These are phyloP conservation scores for Luffia ferchaultella DNA, from an alignment of 2,888 invertebrate species.

Conservation along the genomic window DNA sequence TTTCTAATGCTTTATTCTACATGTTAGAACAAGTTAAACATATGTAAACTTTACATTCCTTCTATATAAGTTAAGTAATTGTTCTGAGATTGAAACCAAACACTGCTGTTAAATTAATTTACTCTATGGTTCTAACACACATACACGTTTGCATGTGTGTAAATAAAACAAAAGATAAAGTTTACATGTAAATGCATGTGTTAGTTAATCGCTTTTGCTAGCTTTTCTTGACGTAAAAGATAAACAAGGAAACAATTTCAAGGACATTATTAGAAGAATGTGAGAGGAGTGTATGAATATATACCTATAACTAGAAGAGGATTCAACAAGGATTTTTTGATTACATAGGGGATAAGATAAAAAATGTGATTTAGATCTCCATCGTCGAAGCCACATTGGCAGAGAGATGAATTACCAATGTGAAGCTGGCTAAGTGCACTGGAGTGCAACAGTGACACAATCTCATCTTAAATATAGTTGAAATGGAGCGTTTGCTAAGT, in stretches of 20 bases:
- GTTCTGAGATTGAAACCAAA: no score
- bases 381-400: not conserved
- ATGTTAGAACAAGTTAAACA: no score
- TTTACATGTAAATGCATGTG: not conserved
- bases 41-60: no score
- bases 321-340: not conserved
- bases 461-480: not conserved
- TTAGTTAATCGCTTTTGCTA: not conserved
- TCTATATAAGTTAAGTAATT: no score
- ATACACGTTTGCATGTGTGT: no score
- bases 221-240: not conserved
- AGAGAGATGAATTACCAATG: not conserved
- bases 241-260: not conserved
- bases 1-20: no score
- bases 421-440: not conserved
- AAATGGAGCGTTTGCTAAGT: not conserved
- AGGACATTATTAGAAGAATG: not conserved
- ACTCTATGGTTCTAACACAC: no score
- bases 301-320: not conserved
- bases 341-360: not conserved
- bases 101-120: no score
- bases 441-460: not conserved
- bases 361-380: not conserved
- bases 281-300: not conserved
- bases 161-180: no score